Evolutionary conservation across 2,888 invertebrate species (phyloP), one percentile per base, ranked within the genome.

Genomic region (Orthosia incerta): DNA sequence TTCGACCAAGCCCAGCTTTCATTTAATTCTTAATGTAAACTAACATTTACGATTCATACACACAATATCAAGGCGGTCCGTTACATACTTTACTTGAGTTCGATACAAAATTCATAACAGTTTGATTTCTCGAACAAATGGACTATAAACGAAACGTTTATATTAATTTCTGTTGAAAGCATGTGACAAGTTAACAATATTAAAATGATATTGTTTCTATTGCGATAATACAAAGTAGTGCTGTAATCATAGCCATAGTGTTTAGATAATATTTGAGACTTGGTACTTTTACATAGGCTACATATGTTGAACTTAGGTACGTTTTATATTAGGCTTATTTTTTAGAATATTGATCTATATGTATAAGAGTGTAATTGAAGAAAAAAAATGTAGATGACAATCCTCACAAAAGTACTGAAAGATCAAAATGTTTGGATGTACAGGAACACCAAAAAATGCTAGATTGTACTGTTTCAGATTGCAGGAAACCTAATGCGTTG

Each of bases 41-140:
- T 61, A 71, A 82, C 79, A 74, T 81, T 79, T 82, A 81, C 68
- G 71, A 66, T 16, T 26, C 18, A 65, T 56, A 59, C 23, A 26
- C 23, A 48, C 45, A 60, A 71, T 74, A 70, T 55, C 50, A 39
- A 55, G 26, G 39, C 60, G 11, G 55, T 70, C 51, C 20, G 55
- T 71, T 59, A 20, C 12, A 65, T 53, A 74, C 12, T 74, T 79
- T 79, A 82, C 20, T 53, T 57, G 4, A 67, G 56, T 39, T 48
- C 39, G n/a, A 62, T 55, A 45, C 26, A 75, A 63, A 67, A 73
- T 73, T 63, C 26, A 45, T 61, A 46, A 56, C n/a, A 31, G 56
- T 80, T 55, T 63, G 9, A 13, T 71, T 51, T 53, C 51, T 26
- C 26, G 63, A 66, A 79, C 26, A 53, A 79, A 67, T 60, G 4